Evolutionary conservation across 2,888 invertebrate genomes (phyloP), one percentile per base, ranked within the genome.

Genomic region (Habroteleia sp.): DNA sequence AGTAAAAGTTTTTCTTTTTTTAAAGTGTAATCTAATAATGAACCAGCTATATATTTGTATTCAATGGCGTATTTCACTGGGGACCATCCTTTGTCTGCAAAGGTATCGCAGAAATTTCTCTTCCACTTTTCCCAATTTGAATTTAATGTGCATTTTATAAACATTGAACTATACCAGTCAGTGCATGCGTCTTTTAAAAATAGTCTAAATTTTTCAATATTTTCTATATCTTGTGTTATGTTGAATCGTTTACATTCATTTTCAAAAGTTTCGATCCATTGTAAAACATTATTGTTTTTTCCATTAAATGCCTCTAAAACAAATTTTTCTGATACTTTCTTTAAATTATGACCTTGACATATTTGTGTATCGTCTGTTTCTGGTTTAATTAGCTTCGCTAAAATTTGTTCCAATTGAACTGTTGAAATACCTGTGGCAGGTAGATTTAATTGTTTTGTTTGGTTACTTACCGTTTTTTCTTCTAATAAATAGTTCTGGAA

Each of bases 1-100:
- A 81, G 39, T 77, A 82, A 20, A n/a, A 75, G 48, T 48, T 31
- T 75, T 74, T 75, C 75, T 68, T 78, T 77, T 52, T 54, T 75
- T 20, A 75, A 11, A 1, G 71, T 68, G 37, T 78, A 78, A 14
- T 76, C 75, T 46, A 79, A 10, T 11, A 76, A 44, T 29, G 62
- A 52, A 0, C 77, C 77, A 14, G 10, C 6, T 44, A 37, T 29
- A 29, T 79, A 75, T 58, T 35, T 72, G 27, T 25, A 72, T 23
- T 33, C 31, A 8, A 77, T 20, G 10, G 78, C 76, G 37, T 74
- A 74, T 33, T 25, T 71, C 1, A 77, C 56, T 41, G 60, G 54
- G 6, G 42, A 10, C 77, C 75, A 79, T 4, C 74, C 72, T 76
- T 77, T 78, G 39, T 74, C 27, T 31, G 46, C 63, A 20, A 42